Conservation (phyloP, 2,888 invertebrate genomes). For the Euclidia mi region DNA sequence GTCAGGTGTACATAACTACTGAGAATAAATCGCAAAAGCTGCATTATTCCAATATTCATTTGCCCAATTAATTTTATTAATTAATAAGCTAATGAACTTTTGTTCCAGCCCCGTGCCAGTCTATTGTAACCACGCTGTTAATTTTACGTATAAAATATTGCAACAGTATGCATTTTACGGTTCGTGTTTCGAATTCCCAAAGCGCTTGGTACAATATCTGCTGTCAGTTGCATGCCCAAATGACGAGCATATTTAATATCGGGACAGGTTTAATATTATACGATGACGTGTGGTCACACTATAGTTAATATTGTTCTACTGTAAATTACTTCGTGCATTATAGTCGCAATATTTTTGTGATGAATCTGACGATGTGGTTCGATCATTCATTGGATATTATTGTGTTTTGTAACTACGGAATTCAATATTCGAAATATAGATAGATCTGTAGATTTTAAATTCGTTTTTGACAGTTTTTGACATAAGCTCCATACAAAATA, state of each 20-base stretch:
- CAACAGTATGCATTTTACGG: conserved; percentile 48
- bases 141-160: conserved; percentile 27
- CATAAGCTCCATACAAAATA: no score
- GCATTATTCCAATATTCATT: no score
- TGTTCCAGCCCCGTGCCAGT: background rate
- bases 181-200: conserved; percentile 43
- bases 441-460: no score
- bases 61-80: no score
- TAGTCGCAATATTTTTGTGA: background rate
- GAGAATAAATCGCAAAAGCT: no score
- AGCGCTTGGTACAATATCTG: conserved; percentile 44
- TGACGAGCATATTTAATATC: conserved; percentile 51
- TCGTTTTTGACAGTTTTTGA: no score
- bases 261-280: conserved; percentile 34
- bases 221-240: conserved; percentile 38
- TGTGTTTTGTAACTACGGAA: no score
- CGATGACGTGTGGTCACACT: conserved; percentile 41
- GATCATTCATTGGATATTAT: background rate
- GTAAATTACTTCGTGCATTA: background rate
- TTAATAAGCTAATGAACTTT: no score
- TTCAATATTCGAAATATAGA: no score
- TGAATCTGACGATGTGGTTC: background rate
- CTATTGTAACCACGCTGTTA: conserved; percentile 7
- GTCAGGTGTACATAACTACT: no score
- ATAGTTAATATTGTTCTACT: background rate